Percentiles rank a stretch among this genome's conserved stretches.
phyloP scores from a whole-genome alignment of 2,888 invertebrate species.

The Temnothorax ravouxi region DNA sequence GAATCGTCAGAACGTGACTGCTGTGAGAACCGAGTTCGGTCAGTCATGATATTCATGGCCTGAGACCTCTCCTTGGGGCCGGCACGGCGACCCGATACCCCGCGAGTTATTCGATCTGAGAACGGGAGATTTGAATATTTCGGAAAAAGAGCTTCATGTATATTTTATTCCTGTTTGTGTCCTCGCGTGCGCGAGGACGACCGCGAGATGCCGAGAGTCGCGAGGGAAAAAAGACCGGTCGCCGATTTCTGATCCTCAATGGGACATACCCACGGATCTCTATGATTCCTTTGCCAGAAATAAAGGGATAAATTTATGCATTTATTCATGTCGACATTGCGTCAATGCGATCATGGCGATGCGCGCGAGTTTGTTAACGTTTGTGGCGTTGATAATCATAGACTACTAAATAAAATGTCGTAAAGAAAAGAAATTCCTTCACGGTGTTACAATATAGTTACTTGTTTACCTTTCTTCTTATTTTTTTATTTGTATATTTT shows the following conservation, averaged over 20 bases:
- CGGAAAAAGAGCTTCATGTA: constrained; percentile 83
- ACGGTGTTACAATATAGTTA: not conserved
- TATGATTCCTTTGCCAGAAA: not conserved
- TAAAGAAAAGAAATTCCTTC: not conserved
- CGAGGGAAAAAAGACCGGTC: not conserved
- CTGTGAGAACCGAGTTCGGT: constrained; percentile 80
- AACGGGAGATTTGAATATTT: constrained; percentile 84
- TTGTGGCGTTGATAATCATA: not conserved
- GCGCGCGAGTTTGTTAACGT: not conserved
- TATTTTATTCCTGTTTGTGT: constrained; percentile 81
- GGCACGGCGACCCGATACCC: constrained; percentile 79
- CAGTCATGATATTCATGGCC: constrained; percentile 86
- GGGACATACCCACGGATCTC: constrained; percentile 74
- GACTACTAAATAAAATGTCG: not conserved
- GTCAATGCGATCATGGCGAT: not conserved
- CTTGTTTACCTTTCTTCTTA: not conserved
- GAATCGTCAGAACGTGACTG: constrained; percentile 80
- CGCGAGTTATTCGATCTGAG: constrained; percentile 83
- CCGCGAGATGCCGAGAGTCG: constrained; percentile 13
- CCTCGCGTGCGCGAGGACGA: constrained; percentile 32
- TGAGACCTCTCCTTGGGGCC: constrained; percentile 83
- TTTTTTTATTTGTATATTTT: not conserved
- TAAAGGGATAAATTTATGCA: constrained; percentile 26
- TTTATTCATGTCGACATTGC: not conserved
- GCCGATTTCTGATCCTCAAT: constrained; percentile 60